Evolutionary conservation across 1,140 invertebrate genomes (phyloP).

Genomic region (Drosophila pallidifrons): DNA sequence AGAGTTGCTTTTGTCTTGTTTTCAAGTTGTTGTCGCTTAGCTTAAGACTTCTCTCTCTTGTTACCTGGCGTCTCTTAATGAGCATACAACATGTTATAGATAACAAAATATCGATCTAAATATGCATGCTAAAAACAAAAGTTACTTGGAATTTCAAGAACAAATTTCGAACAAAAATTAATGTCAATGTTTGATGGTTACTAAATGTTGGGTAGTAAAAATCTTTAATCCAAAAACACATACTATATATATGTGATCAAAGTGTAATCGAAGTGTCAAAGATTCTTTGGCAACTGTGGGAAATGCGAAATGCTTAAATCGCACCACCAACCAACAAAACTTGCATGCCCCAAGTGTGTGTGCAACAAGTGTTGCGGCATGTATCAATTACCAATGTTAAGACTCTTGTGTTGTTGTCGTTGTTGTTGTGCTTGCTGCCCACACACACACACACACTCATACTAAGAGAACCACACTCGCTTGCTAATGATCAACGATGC

Average conservation of each 20-base stretch:
- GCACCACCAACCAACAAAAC: not conserved
- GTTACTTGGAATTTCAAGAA: too few relatives aligned
- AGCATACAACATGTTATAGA: conserved; percentile 29
- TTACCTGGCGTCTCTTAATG: conserved; percentile 24
- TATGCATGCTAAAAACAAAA: too few relatives aligned
- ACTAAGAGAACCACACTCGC: not conserved
- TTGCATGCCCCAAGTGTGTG: conserved; percentile 13
- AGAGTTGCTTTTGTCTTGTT: conserved; percentile 48
- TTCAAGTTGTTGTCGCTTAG: conserved; percentile 8
- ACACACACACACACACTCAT: conserved; percentile 28
- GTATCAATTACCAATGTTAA: conserved; percentile 26
- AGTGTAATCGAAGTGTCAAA: not conserved
- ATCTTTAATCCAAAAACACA: too few relatives aligned
- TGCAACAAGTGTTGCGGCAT: conserved; percentile 21
- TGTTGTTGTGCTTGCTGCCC: conserved; percentile 4
- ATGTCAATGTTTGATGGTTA: too few relatives aligned
- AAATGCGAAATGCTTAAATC: conserved; percentile 16
- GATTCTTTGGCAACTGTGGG: conserved; percentile 13
- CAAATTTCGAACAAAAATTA: too few relatives aligned
- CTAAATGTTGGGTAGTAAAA: too few relatives aligned
- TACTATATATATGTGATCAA: too few relatives aligned
- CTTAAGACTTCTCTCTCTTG: conserved; percentile 10
- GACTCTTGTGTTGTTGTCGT: not conserved
- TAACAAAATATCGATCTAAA: not conserved
- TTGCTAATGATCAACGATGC: conserved; percentile 31